A percentile compares a stretch with the other conserved stretches of the same genome.
Evolutionary conservation across 2,113 vertebrate genomes (phyloP).

Genomic region (Tenrec ecaudatus): DNA sequence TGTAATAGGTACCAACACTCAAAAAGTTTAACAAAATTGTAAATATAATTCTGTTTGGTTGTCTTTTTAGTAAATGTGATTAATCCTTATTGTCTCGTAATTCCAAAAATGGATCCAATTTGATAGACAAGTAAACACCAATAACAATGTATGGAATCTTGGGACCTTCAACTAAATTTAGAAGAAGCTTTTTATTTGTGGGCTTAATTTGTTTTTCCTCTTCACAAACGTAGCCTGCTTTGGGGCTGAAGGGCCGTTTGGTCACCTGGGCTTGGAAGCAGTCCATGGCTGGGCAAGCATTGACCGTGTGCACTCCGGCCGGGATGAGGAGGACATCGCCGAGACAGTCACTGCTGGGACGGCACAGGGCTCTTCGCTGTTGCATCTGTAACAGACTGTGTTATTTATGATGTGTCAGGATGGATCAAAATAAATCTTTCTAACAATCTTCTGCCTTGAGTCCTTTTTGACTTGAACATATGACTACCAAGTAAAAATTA

Average conservation of each 20-base stretch:
- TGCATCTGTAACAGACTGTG: slow-evolving; percentile 79
- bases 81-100: slow-evolving; percentile 11
- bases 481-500: slow-evolving; percentile 9
- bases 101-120: slow-evolving; percentile 25
- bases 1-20: not conserved
- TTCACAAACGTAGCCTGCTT: slow-evolving; percentile 87
- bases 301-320: slow-evolving; percentile 82
- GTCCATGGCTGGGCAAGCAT: slow-evolving; percentile 69
- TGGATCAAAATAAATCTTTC: slow-evolving; percentile 87
- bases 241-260: slow-evolving; percentile 87
- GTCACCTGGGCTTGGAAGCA: slow-evolving; percentile 77
- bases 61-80: not conserved
- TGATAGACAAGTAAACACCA: slow-evolving; percentile 24
- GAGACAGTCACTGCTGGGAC: slow-evolving; percentile 59
- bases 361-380: slow-evolving; percentile 67
- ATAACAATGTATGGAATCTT: slow-evolving; percentile 28
- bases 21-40: slow-evolving; percentile 31
- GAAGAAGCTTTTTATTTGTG: slow-evolving; percentile 63
- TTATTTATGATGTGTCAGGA: slow-evolving; percentile 77
- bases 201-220: slow-evolving; percentile 77
- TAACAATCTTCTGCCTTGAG: slow-evolving; percentile 76
- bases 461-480: slow-evolving; percentile 69
- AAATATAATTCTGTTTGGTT: slow-evolving; percentile 30
- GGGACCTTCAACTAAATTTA: slow-evolving; percentile 55
- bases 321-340: slow-evolving; percentile 67